These are phyloP conservation scores for Oreochromis aureus DNA, from an alignment of 2,113 vertebrate genomes.

Conservation along the genomic window DNA sequence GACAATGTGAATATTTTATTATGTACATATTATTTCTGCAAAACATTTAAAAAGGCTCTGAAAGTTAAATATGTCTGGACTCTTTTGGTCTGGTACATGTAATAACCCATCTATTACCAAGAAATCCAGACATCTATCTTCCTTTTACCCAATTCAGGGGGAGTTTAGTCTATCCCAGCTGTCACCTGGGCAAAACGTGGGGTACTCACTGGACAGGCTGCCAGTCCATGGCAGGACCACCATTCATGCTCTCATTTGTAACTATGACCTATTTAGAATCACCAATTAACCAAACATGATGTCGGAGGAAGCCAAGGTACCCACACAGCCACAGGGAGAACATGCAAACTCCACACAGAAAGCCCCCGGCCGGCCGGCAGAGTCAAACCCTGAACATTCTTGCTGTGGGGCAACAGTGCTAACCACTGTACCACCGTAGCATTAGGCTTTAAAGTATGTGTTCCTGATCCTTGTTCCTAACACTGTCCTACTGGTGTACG, in stretches of 20 bases:
- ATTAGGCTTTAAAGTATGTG: not conserved
- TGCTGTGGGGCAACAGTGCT: not conserved
- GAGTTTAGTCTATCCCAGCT: not conserved
- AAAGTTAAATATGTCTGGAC: not conserved
- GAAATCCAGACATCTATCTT: not conserved
- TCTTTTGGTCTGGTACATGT: not conserved
- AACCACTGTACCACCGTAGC: not conserved
- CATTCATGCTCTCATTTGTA: not conserved
- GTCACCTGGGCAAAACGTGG: not conserved
- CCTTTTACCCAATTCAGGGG: rapidly evolving
- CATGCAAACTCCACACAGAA: not conserved
- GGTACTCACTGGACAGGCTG: not conserved
- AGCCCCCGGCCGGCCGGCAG: rapidly evolving
- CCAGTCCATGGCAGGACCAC: not conserved
- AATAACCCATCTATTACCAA: not conserved
- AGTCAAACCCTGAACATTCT: not conserved
- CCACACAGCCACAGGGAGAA: not conserved
- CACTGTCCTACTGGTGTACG: not conserved
- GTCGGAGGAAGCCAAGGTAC: rapidly evolving
- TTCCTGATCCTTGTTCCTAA: not conserved
- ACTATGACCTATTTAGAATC: not conserved
- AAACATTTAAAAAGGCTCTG: not conserved
- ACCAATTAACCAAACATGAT: not conserved
- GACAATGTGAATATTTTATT: not conserved
- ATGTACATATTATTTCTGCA: not conserved